phyloP scores from a whole-genome alignment of 2,888 invertebrate genomes.

The Leistus spinibarbis region DNA sequence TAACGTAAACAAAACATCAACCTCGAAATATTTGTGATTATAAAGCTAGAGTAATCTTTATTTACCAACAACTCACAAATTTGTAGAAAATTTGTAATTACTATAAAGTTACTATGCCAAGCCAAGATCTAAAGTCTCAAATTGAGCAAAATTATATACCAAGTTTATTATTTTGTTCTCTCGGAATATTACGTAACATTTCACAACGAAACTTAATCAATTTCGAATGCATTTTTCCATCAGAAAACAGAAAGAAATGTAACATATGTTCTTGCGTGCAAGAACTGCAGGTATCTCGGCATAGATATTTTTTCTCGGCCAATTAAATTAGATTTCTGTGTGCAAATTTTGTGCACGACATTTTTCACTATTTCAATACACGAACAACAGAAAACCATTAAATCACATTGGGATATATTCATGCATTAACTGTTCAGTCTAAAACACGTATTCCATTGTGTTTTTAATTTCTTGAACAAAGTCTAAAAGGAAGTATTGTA shows the following conservation, averaged over 20 bases:
- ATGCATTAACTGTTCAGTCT: no score
- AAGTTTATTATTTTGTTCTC: neutral
- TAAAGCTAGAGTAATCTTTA: neutral
- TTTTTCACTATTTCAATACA: neutral
- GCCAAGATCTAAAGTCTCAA: neutral
- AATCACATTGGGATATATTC: no score
- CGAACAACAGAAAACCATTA: neutral
- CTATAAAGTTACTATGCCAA: neutral
- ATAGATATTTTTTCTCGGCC: neutral
- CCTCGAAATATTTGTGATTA: neutral
- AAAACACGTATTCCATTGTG: no score
- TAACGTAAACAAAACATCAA: no score
- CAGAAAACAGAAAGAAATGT: neutral
- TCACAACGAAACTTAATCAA: neutral
- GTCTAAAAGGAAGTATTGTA: no score
- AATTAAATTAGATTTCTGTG: conserved; percentile 26
- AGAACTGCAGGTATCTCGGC: no score
- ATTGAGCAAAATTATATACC: neutral
- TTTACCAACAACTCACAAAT: neutral
- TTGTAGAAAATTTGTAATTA: neutral
- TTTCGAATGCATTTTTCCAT: neutral
- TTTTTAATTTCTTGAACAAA: no score
- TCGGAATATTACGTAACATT: neutral
- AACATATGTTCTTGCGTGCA: conserved; percentile 14
- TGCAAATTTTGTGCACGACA: conserved; percentile 22